Conservation (phyloP, 2,113 vertebrate species). For the Nothocercus julius region DNA sequence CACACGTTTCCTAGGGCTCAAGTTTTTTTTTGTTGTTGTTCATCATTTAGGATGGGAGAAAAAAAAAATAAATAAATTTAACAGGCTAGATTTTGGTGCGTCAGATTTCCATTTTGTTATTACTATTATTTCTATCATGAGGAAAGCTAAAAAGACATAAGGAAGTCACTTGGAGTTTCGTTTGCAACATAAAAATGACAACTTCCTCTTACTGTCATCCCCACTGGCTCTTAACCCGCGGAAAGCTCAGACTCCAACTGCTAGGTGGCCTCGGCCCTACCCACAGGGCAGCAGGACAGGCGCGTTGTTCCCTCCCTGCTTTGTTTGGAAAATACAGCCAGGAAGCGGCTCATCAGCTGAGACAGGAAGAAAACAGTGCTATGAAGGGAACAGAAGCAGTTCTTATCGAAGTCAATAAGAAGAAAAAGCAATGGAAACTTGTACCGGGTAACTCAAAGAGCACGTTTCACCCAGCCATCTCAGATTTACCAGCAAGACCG, state of each 20-base stretch:
- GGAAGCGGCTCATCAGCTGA: conserved; percentile 9
- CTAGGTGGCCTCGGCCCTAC: background rate
- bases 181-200: background rate
- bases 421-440: background rate
- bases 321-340: conserved; percentile 5
- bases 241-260: background rate
- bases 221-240: background rate
- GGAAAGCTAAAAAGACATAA: background rate
- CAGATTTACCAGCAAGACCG: background rate
- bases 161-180: background rate
- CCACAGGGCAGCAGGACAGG: background rate
- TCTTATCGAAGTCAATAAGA: background rate
- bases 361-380: background rate
- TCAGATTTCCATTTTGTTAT: background rate
- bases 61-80: background rate
- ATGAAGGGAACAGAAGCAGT: background rate
- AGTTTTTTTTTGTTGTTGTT: too few relatives aligned
- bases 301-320: background rate
- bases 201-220: background rate
- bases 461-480: rapidly evolving
- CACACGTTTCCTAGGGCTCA: background rate
- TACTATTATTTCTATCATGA: background rate
- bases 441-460: background rate
- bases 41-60: too few relatives aligned
- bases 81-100: background rate